Conservation (phyloP, 2,888 invertebrate species). For the Tuberolachnus salignus region DNA sequence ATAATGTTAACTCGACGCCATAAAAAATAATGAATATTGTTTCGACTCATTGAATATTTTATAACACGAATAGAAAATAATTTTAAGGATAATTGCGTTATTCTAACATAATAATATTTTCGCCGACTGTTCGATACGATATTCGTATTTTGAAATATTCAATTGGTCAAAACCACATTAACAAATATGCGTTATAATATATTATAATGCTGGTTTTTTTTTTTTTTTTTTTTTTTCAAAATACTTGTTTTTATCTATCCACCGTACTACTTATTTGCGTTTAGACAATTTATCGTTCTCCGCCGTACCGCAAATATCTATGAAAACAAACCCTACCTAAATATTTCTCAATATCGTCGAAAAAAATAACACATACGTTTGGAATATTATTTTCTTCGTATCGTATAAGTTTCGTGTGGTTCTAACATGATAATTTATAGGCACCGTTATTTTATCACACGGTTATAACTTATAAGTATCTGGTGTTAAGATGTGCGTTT, state of each 20-base stretch:
- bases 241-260: not conserved
- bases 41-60: too few relatives aligned
- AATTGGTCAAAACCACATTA: too few relatives aligned
- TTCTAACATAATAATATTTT: too few relatives aligned
- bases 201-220: too few relatives aligned
- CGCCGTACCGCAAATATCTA: not conserved
- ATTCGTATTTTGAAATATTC: not conserved
- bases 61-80: too few relatives aligned
- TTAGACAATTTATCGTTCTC: not conserved
- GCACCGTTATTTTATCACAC: not conserved
- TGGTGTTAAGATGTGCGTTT: not conserved
- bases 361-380: not conserved
- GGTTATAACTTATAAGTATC: not conserved
- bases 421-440: not conserved
- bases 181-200: too few relatives aligned
- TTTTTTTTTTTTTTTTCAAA: too few relatives aligned
- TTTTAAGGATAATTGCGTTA: too few relatives aligned
- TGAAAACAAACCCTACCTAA: conserved; percentile 28
- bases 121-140: too few relatives aligned
- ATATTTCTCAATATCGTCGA: not conserved
- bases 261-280: not conserved
- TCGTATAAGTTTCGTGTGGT: not conserved
- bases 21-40: too few relatives aligned
- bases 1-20: too few relatives aligned
- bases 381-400: conserved; percentile 9